A percentile compares a stretch with the other conserved stretches of the same genome.
These are phyloP conservation scores for Sardina pilchardus DNA, from an alignment of 2,113 vertebrate species.

Conservation along the genomic window DNA sequence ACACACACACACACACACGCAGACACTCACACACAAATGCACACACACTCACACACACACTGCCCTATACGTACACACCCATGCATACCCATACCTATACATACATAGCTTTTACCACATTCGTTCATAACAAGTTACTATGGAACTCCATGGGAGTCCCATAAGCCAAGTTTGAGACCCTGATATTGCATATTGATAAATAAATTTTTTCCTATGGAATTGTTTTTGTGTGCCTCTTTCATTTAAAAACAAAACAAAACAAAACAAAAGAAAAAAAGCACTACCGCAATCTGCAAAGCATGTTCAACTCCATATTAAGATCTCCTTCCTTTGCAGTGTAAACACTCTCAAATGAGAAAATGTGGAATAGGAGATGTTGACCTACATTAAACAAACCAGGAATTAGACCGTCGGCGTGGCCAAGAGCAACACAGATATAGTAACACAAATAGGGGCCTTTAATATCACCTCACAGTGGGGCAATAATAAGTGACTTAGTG, in stretches of 20 bases:
- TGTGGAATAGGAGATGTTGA: background rate
- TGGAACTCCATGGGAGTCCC: conserved; percentile 63
- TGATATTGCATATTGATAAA: conserved; percentile 78
- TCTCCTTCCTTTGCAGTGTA: background rate
- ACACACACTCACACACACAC: conserved; percentile 12
- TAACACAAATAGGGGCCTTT: background rate
- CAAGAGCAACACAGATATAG: conserved; percentile 4
- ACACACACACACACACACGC: background rate
- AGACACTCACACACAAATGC: background rate
- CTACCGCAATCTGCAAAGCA: background rate
- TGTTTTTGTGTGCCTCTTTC: conserved; percentile 49
- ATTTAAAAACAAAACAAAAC: too few relatives aligned
- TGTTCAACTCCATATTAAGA: background rate
- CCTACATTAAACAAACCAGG: conserved; percentile 2
- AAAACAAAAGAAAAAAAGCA: background rate
- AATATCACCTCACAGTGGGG: conserved; percentile 7
- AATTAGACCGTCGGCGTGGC: background rate
- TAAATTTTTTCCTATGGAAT: conserved; percentile 80
- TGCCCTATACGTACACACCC: background rate
- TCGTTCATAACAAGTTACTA: conserved; percentile 60
- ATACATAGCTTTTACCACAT: conserved; percentile 57
- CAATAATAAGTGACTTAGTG: conserved; percentile 11
- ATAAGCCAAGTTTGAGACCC: conserved; percentile 75
- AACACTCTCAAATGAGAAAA: background rate
- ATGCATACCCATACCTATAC: conserved; percentile 14